Conservation (phyloP, 2,888 invertebrate species). For the Orchestes rusci region DNA sequence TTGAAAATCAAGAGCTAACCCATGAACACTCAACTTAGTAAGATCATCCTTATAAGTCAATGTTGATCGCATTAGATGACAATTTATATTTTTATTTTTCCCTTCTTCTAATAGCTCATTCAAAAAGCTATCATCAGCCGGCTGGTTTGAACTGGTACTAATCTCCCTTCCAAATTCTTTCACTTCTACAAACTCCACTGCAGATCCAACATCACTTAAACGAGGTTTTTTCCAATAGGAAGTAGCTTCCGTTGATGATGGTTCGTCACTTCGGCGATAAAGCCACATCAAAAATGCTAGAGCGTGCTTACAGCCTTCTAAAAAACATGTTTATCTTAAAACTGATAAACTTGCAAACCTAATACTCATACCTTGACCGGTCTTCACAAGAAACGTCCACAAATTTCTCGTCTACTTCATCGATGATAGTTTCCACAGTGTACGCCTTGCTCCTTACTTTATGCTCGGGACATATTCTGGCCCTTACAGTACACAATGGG, state of each 20-base stretch:
- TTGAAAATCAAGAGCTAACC: too few species aligned
- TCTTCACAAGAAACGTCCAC: neutral
- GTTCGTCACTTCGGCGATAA: constrained; percentile 5
- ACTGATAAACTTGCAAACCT: too few species aligned
- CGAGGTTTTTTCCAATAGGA: neutral
- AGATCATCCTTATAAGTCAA: too few species aligned
- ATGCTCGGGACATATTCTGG: constrained; percentile 5
- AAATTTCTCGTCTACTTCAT: constrained; percentile 1
- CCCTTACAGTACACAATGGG: neutral
- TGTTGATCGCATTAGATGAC: too few species aligned
- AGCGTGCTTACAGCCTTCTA: constrained; percentile 2
- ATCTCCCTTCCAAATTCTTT: too few species aligned
- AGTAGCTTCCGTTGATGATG: neutral
- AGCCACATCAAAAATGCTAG: constrained; percentile 3
- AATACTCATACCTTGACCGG: too few species aligned
- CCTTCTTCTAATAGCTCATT: too few species aligned
- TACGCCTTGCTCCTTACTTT: constrained; percentile 1
- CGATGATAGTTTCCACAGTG: neutral
- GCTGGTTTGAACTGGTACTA: neutral
- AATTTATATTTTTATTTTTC: too few species aligned
- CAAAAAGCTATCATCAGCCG: too few species aligned
- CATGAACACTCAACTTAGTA: too few species aligned
- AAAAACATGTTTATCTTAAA: too few species aligned
- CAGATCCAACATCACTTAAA: neutral
- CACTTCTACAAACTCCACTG: neutral